Evolutionary conservation across 2,888 invertebrate species (phyloP).

Genomic region (Oegoconia quadripuncta): DNA sequence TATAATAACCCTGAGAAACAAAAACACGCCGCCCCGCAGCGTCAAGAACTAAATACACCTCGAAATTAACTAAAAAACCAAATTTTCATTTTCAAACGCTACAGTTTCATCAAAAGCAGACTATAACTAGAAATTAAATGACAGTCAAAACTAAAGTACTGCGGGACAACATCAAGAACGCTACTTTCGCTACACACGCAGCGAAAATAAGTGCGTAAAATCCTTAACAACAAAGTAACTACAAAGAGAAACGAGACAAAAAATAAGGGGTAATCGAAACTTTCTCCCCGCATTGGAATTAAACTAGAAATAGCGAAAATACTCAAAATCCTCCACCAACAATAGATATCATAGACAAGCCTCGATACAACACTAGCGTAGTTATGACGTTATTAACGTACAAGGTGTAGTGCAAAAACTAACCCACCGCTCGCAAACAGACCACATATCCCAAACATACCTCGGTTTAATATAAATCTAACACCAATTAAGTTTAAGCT

Average conservation of each 20-base stretch:
- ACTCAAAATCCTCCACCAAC: conserved; percentile 27
- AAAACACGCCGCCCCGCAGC: conserved; percentile 42
- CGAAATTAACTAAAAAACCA: conserved; percentile 56
- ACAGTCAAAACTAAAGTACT: conserved; percentile 43
- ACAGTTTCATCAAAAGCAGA: conserved; percentile 26
- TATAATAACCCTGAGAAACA: conserved; percentile 21
- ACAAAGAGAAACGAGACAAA: conserved; percentile 25
- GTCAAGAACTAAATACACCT: conserved; percentile 40
- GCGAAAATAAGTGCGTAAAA: conserved; percentile 25
- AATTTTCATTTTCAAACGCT: conserved; percentile 42
- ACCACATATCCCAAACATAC: conserved; percentile 74
- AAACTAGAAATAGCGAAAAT: conserved; percentile 33
- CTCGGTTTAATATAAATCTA: conserved; percentile 57
- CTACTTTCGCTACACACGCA: conserved; percentile 13
- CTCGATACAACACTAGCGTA: conserved; percentile 16
- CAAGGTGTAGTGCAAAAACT: conserved; percentile 40
- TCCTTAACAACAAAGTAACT: conserved; percentile 30
- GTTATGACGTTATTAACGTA: conserved; percentile 8
- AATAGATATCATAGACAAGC: conserved; percentile 19
- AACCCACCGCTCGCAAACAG: conserved; percentile 49
- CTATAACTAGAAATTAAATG: conserved; percentile 33
- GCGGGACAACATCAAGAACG: conserved; percentile 43
- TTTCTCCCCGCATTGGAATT: conserved; percentile 36
- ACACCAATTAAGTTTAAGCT: conserved; percentile 59
- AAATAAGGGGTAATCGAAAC: conserved; percentile 39